Evolutionary conservation across 1,140 invertebrate genomes (phyloP).

Genomic region (Drosophila bifasciata): DNA sequence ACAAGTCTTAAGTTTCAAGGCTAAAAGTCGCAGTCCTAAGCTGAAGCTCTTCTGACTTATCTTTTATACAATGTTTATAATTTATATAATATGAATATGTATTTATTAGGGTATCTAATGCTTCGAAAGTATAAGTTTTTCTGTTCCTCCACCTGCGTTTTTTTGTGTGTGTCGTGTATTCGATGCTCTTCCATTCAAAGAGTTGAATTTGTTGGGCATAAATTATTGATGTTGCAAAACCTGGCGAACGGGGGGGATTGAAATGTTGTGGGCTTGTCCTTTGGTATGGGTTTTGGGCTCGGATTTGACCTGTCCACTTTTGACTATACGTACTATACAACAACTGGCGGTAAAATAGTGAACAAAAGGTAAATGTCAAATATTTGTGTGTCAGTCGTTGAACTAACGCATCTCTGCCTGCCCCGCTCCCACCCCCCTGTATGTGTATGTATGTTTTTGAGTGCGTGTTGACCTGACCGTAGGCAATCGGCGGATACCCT

Average conservation of each 20-base stretch:
- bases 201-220: constrained; percentile 65
- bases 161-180: neutral
- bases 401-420: constrained; percentile 38
- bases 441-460: constrained; percentile 16
- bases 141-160: neutral
- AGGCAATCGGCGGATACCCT: neutral
- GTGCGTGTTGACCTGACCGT: constrained; percentile 44
- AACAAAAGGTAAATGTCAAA: constrained; percentile 57
- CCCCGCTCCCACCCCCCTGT: too few relatives aligned
- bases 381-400: constrained; percentile 77
- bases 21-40: too few relatives aligned
- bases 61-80: too few relatives aligned
- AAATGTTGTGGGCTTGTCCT: constrained; percentile 32
- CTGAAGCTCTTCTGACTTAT: neutral
- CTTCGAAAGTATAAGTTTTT: neutral
- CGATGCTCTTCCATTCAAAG: constrained; percentile 41
- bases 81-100: neutral
- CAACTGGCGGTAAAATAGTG: too few relatives aligned
- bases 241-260: neutral
- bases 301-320: too few relatives aligned
- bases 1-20: too few relatives aligned
- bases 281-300: constrained; percentile 10
- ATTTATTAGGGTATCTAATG: too few relatives aligned
- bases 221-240: constrained; percentile 69
- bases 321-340: too few relatives aligned